Conservation (phyloP, 2,797 vertebrate species). For the Monodelphis domestica region DNA sequence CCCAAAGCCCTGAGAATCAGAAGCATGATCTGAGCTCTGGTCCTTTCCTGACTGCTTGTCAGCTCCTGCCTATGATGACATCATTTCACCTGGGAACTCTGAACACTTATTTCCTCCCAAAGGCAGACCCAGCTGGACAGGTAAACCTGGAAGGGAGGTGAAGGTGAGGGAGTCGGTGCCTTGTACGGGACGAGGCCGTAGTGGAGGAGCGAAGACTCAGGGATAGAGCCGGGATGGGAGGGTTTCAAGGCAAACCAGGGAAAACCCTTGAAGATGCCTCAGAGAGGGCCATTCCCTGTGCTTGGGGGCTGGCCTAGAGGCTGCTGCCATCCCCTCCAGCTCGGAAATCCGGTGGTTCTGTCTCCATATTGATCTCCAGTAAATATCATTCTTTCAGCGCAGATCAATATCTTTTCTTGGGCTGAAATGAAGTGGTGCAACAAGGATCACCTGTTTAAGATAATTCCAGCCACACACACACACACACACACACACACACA, state of each 20-base stretch:
- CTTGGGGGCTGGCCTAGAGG: not conserved
- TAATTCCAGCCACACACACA: too few relatives aligned
- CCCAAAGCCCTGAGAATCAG: too few relatives aligned
- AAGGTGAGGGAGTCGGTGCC: not conserved
- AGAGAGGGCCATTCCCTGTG: not conserved
- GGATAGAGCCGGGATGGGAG: not conserved
- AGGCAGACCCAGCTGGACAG: not conserved
- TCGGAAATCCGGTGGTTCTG: not conserved
- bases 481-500: too few relatives aligned
- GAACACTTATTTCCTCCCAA: not conserved
- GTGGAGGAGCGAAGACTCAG: not conserved
- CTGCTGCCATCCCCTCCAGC: not conserved
- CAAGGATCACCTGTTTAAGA: not conserved
- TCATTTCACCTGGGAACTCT: not conserved
- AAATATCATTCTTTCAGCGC: not conserved
- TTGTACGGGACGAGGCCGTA: not conserved
- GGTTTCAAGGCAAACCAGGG: not conserved
- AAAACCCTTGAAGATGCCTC: not conserved
- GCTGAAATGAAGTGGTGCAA: not conserved
- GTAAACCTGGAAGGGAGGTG: not conserved
- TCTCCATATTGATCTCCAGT: not conserved
- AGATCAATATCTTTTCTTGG: not conserved
- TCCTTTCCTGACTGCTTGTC: not conserved
- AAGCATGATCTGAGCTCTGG: not conserved
- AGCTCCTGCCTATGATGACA: too few relatives aligned